Percentiles rank a stretch among this genome's conserved stretches.
Evolutionary conservation across 1,140 invertebrate genomes (phyloP).

Genomic region (Leptinotarsa lineolata): DNA sequence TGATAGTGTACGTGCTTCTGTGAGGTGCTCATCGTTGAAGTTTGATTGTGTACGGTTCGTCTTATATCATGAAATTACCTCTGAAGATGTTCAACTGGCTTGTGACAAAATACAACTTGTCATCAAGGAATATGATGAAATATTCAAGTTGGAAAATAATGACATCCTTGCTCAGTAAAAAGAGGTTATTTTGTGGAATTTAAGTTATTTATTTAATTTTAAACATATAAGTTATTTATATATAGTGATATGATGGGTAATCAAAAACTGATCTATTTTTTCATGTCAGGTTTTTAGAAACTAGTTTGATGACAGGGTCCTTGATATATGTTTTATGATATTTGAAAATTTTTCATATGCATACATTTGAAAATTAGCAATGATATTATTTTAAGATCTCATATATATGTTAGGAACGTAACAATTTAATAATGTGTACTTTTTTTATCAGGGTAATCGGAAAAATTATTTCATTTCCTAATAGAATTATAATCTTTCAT

Average conservation of each 20-base stretch:
- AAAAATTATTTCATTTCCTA: no score
- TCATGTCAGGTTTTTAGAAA: neutral
- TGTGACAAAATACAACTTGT: conserved; percentile 67
- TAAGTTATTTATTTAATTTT: no score
- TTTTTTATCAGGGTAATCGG: no score
- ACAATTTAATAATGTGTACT: no score
- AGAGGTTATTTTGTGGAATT: no score
- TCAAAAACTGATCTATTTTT: neutral
- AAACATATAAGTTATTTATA: no score
- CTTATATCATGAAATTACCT: conserved; percentile 68
- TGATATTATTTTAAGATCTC: no score
- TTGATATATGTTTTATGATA: neutral
- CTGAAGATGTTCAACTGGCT: conserved; percentile 65
- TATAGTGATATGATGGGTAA: no score
- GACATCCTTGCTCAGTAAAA: neutral
- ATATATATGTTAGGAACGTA: no score
- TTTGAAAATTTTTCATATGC: no score
- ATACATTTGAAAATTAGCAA: no score
- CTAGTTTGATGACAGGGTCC: neutral
- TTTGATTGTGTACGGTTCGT: conserved; percentile 66
- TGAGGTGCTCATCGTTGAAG: conserved; percentile 64
- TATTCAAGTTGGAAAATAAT: conserved; percentile 21
- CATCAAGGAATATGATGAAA: conserved; percentile 61
- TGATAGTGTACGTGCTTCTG: conserved; percentile 60
- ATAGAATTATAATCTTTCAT: no score